Conservation (phyloP, 2,113 vertebrate genomes). For the Crocuta crocuta region DNA sequence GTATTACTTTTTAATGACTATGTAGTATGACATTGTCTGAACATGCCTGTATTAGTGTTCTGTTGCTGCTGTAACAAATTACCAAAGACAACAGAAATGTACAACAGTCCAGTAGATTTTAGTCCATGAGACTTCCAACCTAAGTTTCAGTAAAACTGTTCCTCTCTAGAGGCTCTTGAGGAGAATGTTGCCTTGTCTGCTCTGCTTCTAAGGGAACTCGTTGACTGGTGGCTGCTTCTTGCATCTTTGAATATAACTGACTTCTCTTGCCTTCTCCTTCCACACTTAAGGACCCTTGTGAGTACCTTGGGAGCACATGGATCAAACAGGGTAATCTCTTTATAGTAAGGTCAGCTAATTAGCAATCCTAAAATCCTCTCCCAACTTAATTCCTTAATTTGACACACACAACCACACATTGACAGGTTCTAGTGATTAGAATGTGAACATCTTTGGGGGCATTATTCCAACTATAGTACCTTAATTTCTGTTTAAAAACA, state of each 20-base stretch:
- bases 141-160: background rate
- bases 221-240: background rate
- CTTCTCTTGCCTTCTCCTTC: background rate
- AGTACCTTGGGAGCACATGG: background rate
- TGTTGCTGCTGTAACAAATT: background rate
- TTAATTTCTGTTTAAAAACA: slow-evolving; percentile 5
- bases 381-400: background rate
- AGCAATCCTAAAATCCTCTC: background rate
- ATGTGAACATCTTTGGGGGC: background rate
- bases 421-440: background rate
- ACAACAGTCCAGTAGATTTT: background rate
- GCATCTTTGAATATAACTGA: background rate
- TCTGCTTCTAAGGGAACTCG: background rate
- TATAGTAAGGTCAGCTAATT: background rate
- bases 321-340: background rate
- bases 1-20: background rate
- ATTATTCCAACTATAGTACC: background rate
- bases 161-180: background rate
- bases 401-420: background rate
- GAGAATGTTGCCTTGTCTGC: background rate
- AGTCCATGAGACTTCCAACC: background rate
- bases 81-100: background rate
- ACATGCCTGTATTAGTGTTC: background rate
- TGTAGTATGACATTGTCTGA: background rate
- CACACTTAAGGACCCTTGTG: background rate